These are phyloP conservation scores for Alethe castanea DNA, from an alignment of 2,113 vertebrate species.

Conservation along the genomic window DNA sequence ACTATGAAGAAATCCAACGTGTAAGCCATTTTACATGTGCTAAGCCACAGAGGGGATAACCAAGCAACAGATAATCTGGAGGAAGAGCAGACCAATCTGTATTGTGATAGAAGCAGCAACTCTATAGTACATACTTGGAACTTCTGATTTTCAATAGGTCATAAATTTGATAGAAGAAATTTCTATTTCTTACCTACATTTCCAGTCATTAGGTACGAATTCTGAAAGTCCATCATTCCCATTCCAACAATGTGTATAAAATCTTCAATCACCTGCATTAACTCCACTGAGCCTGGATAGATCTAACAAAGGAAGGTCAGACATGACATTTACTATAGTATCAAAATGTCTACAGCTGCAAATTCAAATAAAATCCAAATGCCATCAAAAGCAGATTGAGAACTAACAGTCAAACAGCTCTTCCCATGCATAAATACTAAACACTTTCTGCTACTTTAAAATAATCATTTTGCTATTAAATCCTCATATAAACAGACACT, in stretches of 20 bases:
- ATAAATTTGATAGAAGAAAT: conserved; percentile 52
- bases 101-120: neutral
- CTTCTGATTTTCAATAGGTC: conserved; percentile 57
- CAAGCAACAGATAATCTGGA: neutral
- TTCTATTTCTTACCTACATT: conserved; percentile 94
- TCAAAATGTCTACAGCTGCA: neutral
- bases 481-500: neutral
- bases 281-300: conserved; percentile 94
- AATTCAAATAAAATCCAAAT: neutral
- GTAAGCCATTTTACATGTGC: neutral
- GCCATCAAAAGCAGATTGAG: neutral
- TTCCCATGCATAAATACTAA: neutral
- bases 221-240: conserved; percentile 99
- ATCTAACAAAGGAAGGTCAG: conserved; percentile 80
- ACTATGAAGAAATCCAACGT: neutral
- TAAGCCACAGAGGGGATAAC: neutral
- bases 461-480: neutral
- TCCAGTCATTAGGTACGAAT: conserved; percentile 98
- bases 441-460: neutral
- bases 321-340: neutral
- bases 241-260: conserved; percentile 99
- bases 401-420: neutral
- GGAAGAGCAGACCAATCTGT: neutral
- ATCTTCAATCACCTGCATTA: conserved; percentile 99
- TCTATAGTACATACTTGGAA: conserved; percentile 52